Base-by-base conservation (phyloP, 1,140 invertebrate genomes). In the Wasmannia auropunctata region DNA sequence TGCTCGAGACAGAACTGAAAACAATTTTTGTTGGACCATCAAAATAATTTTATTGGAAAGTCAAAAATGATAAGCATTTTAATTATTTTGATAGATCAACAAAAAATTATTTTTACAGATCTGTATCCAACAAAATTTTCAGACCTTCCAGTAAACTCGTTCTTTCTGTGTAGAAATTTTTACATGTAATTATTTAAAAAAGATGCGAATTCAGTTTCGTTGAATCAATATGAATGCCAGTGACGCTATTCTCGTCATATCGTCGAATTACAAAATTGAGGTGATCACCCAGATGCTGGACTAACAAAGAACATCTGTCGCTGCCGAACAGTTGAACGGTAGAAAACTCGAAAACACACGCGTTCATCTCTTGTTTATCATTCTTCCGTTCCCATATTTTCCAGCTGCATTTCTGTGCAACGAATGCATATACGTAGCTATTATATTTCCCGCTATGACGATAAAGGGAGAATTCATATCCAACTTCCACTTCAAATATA, bases 381-480 rank as follows among this genome's bases (percentile, higher is more conserved):
- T 58, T 58, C 8, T 58, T 75, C 16, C 34, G 16, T 16, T 63
- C 6, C 25, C 43, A 22, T 40, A 77, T 77, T 63, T 63, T 22
- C n/a, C 40, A 22, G 10, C 43, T 37, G n/a, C 58, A 65, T 67
- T 51, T 49, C 28, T 65, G n/a, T 51, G 8, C 28, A 77, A 67
- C 11, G 37, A 46, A 28, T 62, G n/a, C 56, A 62, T 28, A 62
- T 28, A 62, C 40, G 3, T 63, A 25, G n/a, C 37, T 77, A 62
- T 63, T 46, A 62, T 60, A 43, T 43, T 40, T n/a, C 10, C 25
- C 8, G n/a, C 16, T 34, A 19, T 62, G 40, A 43, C 25, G 74
- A 43, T 77, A 77, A 77, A 77, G 25, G 58, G 25, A 63, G 40
- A 77, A 77, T 63, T 77, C 75, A 63, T 63, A 77, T 75, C 51